Percentiles rank a stretch among this genome's conserved stretches.
Conservation (phyloP, 2,888 invertebrate genomes). For the Carabus problematicus region DNA sequence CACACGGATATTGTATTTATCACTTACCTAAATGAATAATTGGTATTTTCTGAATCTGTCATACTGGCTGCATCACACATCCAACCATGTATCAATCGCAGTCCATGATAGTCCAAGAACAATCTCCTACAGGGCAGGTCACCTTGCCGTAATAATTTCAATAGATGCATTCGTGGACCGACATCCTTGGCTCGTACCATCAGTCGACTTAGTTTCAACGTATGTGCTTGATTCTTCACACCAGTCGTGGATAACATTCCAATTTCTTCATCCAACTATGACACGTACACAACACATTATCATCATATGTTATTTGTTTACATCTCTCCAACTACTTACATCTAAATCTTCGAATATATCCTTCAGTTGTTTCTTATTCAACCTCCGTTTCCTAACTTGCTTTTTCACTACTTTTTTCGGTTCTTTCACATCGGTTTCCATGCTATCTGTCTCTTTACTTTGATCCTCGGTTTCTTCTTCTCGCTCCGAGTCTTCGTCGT, state of each 20-base stretch:
- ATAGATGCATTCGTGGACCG: slow-evolving; percentile 75
- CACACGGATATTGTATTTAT: neutral
- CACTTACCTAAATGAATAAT: slow-evolving; percentile 30
- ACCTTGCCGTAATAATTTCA: slow-evolving; percentile 79
- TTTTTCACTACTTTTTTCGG: slow-evolving; percentile 41
- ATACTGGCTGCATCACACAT: slow-evolving; percentile 75
- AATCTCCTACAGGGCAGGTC: slow-evolving; percentile 84
- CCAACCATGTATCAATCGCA: slow-evolving; percentile 91
- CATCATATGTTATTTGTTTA: slow-evolving; percentile 34
- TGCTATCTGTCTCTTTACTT: slow-evolving; percentile 45
- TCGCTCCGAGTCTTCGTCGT: slow-evolving; percentile 61
- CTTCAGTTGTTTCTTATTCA: slow-evolving; percentile 58
- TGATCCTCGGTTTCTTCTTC: slow-evolving; percentile 61
- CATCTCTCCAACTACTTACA: slow-evolving; percentile 55
- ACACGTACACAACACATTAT: slow-evolving; percentile 16
- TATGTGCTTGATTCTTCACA: slow-evolving; percentile 88
- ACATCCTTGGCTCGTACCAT: slow-evolving; percentile 91
- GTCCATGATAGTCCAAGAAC: slow-evolving; percentile 93
- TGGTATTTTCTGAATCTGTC: slow-evolving; percentile 49
- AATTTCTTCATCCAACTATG: slow-evolving; percentile 87
- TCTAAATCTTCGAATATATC: slow-evolving; percentile 70
- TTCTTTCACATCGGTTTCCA: slow-evolving; percentile 38
- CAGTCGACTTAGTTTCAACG: slow-evolving; percentile 85
- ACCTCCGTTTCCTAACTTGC: slow-evolving; percentile 46
- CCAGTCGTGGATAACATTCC: slow-evolving; percentile 79